Conservation (phyloP, 2,797 vertebrate species). For the Falco peregrinus region DNA sequence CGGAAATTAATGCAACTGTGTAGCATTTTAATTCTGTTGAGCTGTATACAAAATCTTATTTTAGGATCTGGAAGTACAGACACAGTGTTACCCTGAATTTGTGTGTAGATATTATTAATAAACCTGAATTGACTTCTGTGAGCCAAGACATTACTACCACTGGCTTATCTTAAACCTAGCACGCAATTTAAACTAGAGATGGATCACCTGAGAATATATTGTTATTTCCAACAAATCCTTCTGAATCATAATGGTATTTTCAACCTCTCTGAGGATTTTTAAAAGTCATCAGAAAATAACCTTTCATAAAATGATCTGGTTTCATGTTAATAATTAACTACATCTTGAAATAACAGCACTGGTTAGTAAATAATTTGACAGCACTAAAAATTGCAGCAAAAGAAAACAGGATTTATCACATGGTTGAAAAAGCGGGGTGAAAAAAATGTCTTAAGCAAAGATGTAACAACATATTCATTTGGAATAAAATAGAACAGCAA, state of each 20-base stretch:
- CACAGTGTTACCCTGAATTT: conserved; percentile 19
- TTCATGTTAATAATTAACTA: conserved; percentile 58
- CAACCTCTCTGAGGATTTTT: background rate
- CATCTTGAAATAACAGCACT: conserved; percentile 31
- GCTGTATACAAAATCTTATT: conserved; percentile 31
- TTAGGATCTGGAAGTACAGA: conserved; percentile 10
- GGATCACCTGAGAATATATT: conserved; percentile 31
- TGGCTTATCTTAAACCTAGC: conserved; percentile 47
- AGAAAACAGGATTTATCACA: conserved; percentile 30
- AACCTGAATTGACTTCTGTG: conserved; percentile 22
- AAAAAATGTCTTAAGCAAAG: background rate
- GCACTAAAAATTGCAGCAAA: conserved; percentile 12
- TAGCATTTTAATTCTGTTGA: conserved; percentile 36
- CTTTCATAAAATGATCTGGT: conserved; percentile 32
- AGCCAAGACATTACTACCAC: conserved; percentile 33
- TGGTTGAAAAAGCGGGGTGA: background rate
- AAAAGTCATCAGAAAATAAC: conserved; percentile 18
- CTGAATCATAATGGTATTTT: conserved; percentile 37
- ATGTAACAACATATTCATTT: background rate
- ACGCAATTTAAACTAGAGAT: conserved; percentile 41
- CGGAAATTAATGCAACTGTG: conserved; percentile 27
- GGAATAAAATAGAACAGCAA: background rate
- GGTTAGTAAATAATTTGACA: conserved; percentile 43
- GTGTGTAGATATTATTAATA: conserved; percentile 43
- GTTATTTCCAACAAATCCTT: conserved; percentile 57